Evolutionary conservation across 2,888 invertebrate species (phyloP).

Genomic region (Phalera bucephala): DNA sequence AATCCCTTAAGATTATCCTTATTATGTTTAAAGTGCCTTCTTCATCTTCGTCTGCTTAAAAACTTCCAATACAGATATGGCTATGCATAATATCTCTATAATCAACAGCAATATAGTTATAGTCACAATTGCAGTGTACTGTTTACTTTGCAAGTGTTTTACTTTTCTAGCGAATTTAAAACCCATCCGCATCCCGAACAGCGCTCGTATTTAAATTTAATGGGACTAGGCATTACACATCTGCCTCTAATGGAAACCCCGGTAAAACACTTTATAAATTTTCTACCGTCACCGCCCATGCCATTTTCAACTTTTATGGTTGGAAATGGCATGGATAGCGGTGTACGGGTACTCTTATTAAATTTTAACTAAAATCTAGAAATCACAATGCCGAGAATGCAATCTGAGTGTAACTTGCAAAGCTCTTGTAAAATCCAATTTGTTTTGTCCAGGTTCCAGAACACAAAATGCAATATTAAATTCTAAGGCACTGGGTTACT

Average conservation of each 20-base stretch:
- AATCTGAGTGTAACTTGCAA: constrained; percentile 15
- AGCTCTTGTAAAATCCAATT: constrained; percentile 13
- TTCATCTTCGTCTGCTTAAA: too few relatives aligned
- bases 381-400: constrained; percentile 11
- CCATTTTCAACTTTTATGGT: neutral
- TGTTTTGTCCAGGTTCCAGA: neutral
- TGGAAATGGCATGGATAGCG: too few relatives aligned
- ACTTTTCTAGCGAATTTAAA: too few relatives aligned
- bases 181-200: neutral
- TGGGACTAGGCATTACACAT: neutral
- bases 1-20: too few relatives aligned
- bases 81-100: too few relatives aligned
- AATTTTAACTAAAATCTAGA: constrained; percentile 20
- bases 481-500: neutral
- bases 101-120: too few relatives aligned
- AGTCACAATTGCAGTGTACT: too few relatives aligned
- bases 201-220: neutral
- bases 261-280: neutral
- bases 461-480: neutral
- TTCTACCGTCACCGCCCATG: neutral
- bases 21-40: too few relatives aligned
- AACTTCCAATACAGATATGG: too few relatives aligned
- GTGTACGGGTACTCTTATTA: constrained; percentile 17
- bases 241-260: neutral
- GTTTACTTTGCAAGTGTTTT: too few relatives aligned